Conservation (phyloP, 2,888 invertebrate species). For the Isoperla grammatica region DNA sequence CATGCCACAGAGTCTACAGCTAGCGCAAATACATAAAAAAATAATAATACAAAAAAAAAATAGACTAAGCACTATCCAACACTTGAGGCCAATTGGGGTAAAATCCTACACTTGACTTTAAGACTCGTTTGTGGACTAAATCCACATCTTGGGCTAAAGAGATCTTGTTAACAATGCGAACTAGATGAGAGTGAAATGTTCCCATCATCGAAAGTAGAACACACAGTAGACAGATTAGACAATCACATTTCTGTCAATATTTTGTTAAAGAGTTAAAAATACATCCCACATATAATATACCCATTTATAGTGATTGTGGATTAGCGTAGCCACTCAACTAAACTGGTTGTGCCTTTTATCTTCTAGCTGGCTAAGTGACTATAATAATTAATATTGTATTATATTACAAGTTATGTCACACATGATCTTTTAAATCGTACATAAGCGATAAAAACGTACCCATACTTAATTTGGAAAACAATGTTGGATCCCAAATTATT, state of each 20-base stretch:
- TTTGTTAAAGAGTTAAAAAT: conserved; percentile 7
- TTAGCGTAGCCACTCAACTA: neutral
- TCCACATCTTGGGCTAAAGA: neutral
- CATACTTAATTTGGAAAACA: too few relatives aligned
- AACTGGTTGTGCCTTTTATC: conserved; percentile 22
- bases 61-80: conserved; percentile 17
- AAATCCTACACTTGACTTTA: conserved; percentile 6
- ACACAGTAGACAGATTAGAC: conserved; percentile 24
- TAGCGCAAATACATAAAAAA: conserved; percentile 17
- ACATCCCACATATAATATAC: conserved; percentile 8
- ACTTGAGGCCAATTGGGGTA: conserved; percentile 17
- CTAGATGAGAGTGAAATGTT: conserved; percentile 20
- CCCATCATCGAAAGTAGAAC: conserved; percentile 21
- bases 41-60: neutral
- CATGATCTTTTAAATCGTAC: too few relatives aligned
- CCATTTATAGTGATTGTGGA: conserved; percentile 11
- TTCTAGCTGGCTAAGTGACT: conserved; percentile 16
- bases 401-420: too few relatives aligned
- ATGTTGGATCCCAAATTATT: too few relatives aligned
- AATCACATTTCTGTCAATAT: conserved; percentile 23
- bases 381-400: neutral
- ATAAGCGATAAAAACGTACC: too few relatives aligned
- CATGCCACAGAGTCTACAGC: conserved; percentile 8
- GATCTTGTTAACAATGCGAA: conserved; percentile 19
- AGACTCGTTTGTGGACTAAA: conserved; percentile 3